Evolutionary conservation across 2,797 vertebrate genomes (phyloP).

Genomic region (Poeciliopsis turneri): DNA sequence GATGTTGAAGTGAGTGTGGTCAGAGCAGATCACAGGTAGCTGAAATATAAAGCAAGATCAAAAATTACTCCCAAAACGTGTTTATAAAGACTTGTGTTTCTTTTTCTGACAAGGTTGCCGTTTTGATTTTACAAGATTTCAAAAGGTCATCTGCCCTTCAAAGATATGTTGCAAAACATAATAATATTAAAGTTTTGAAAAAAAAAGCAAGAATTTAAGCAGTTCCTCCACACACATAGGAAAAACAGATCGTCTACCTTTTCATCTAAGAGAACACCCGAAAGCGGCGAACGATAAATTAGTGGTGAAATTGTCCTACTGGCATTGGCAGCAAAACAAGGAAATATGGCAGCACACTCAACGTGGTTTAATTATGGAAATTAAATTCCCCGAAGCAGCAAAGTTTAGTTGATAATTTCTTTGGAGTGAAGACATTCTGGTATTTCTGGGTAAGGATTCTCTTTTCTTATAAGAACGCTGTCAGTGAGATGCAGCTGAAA

Average conservation of each 20-base stretch:
- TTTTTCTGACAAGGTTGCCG: slow-evolving; percentile 36
- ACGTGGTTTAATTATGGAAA: slow-evolving; percentile 82
- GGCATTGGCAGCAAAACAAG: slow-evolving; percentile 63
- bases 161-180: slow-evolving; percentile 36
- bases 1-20: slow-evolving; percentile 23
- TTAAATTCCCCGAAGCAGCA: slow-evolving; percentile 78
- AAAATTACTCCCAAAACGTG: slow-evolving; percentile 25
- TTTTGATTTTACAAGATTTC: slow-evolving; percentile 6
- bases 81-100: slow-evolving; percentile 32
- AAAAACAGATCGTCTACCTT: slow-evolving; percentile 31
- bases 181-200: slow-evolving; percentile 9
- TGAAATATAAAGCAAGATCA: slow-evolving; percentile 15
- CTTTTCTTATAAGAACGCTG: slow-evolving; percentile 68
- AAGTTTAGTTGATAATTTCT: slow-evolving; percentile 83
- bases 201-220: slow-evolving; percentile 10
- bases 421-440: slow-evolving; percentile 74
- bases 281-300: slow-evolving; percentile 70
- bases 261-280: slow-evolving; percentile 60
- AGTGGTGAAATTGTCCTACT: slow-evolving; percentile 73
- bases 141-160: slow-evolving; percentile 48
- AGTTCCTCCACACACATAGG: slow-evolving; percentile 24
- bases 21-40: slow-evolving; percentile 18
- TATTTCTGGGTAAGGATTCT: slow-evolving; percentile 65
- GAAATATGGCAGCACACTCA: slow-evolving; percentile 60
- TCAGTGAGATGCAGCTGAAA: slow-evolving; percentile 63